A percentile compares a stretch with the other conserved stretches of the same genome.
Conservation (phyloP, 2,797 vertebrate species). For the Parotocinclus haroldoi region DNA sequence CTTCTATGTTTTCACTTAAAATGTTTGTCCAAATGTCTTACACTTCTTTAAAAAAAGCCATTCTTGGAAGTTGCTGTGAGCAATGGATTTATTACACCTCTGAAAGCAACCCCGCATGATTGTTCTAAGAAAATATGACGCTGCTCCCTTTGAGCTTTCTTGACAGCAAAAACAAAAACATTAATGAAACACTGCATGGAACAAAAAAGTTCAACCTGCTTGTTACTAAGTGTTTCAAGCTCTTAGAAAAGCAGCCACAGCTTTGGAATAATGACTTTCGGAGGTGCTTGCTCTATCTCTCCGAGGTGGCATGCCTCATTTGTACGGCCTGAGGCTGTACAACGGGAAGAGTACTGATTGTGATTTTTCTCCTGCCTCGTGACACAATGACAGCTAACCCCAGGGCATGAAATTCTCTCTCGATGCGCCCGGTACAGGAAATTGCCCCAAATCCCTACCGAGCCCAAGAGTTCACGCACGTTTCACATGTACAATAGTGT, state of each 20-base stretch:
- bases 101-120: constrained; percentile 18
- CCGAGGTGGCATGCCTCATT: constrained; percentile 73
- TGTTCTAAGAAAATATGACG: constrained; percentile 11
- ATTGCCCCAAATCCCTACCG: constrained; percentile 59
- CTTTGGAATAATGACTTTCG: constrained; percentile 68
- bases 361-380: constrained; percentile 54
- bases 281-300: constrained; percentile 73
- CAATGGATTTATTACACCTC: constrained; percentile 3
- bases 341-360: constrained; percentile 59
- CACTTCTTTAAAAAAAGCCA: no score
- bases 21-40: no score
- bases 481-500: constrained; percentile 62
- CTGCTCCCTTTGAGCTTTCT: constrained; percentile 1
- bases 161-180: constrained; percentile 28
- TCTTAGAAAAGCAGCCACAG: constrained; percentile 22
- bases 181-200: constrained; percentile 8
- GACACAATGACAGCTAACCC: constrained; percentile 64
- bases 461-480: constrained; percentile 61
- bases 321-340: constrained; percentile 68
- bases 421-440: constrained; percentile 68
- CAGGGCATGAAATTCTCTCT: constrained; percentile 61
- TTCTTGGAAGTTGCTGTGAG: neutral
- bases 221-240: constrained; percentile 43
- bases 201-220: constrained; percentile 29
- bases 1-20: no score